Evolutionary conservation across 2,113 vertebrate genomes (phyloP).

Genomic region (Eudyptes chrysolophus): DNA sequence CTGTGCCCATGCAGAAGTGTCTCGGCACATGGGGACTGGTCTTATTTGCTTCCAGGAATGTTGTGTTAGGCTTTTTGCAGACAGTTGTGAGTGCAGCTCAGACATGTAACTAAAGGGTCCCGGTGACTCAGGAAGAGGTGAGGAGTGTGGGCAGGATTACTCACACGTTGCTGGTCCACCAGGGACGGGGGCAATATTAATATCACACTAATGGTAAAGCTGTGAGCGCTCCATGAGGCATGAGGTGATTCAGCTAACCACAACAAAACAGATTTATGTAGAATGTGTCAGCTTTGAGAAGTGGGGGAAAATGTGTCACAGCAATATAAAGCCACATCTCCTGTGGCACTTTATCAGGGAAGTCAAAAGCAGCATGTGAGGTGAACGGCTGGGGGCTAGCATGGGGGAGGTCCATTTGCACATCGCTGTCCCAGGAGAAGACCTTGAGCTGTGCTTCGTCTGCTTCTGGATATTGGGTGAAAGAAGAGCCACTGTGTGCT

Average conservation of each 20-base stretch:
- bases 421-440: background rate
- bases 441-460: background rate
- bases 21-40: background rate
- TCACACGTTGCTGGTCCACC: fast-evolving
- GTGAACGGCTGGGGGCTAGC: background rate
- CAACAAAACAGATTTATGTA: background rate
- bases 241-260: background rate
- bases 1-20: fast-evolving
- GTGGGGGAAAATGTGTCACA: background rate
- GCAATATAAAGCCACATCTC: background rate
- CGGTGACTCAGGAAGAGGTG: background rate
- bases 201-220: background rate
- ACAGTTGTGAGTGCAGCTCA: fast-evolving
- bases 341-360: background rate
- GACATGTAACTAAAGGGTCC: background rate
- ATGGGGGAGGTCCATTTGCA: fast-evolving
- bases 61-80: background rate
- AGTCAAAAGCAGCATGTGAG: background rate
- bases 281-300: background rate
- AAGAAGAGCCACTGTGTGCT: background rate
- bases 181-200: background rate
- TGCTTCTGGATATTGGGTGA: background rate
- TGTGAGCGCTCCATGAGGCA: fast-evolving
- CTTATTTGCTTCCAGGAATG: background rate
- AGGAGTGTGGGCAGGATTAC: background rate